Base-by-base conservation (phyloP, 2,113 vertebrate species). In the Centropristis striata region DNA sequence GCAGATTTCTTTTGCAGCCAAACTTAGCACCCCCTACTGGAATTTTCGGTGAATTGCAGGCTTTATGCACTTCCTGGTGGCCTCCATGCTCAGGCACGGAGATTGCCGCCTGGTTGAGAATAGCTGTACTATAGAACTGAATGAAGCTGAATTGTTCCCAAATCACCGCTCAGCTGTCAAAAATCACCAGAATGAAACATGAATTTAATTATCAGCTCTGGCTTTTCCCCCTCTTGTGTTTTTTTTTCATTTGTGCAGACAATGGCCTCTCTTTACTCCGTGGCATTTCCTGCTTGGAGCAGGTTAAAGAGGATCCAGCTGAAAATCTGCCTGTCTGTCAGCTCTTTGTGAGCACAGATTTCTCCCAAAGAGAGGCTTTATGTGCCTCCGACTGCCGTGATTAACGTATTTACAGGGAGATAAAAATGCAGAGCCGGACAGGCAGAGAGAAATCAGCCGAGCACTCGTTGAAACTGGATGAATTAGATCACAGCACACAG, bases 401-500 rank as follows among this genome's bases (percentile, higher is more conserved):
- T 87, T 80, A 83, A 82, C 25, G 47, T 60, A 59, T 83, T 81
- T 72, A 68, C 68, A 42, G 60, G 47, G 71, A 86, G 71, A 85
- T 74, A 70, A 76, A 78, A 76, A 78, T 47, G 42, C 71, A 11
- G 61, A 72, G 54, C 36, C 1, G 71, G 75, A 76, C 63, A 9
- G 74, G n/a, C 32, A 39, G 65, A 39, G 65, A 57, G 47, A 68
- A 66, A 71, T 68, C 71, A 36, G 21, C 55, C 4, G 4, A 61
- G 66, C 47, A 3, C 75, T 70, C 66, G 70, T 41, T 85, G 66
- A 88, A 89, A 85, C 54, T 37, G 59, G 23, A 77, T 73, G 66
- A 80, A 83, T 91, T 37, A 58, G 81, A 92, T 89, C 55, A 83
- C 25, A 84, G 70, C 75, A 68, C 28, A 59, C 51, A 46, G 49